Percentiles rank a stretch among this genome's conserved stretches.
phyloP scores from a whole-genome alignment of 2,888 invertebrate genomes.

The Rosalia funebris region DNA sequence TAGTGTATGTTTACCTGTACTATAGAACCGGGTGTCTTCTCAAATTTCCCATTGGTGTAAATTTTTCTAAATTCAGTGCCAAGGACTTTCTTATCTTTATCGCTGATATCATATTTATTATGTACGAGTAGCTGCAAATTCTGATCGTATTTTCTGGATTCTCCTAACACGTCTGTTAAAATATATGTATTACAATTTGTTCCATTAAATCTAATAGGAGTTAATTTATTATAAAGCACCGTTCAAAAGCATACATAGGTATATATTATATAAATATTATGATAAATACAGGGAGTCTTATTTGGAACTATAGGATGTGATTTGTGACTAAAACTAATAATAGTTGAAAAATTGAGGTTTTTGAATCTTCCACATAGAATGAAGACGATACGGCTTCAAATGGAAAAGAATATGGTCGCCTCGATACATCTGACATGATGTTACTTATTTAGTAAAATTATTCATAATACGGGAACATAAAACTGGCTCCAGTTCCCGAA shows the following conservation, averaged over 20 bases:
- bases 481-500: too few species aligned
- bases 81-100: conserved; percentile 4
- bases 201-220: not conserved
- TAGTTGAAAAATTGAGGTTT: too few species aligned
- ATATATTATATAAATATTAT: too few species aligned
- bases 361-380: too few species aligned
- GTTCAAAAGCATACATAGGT: not conserved
- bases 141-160: not conserved
- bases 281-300: too few species aligned
- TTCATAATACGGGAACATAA: too few species aligned
- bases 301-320: too few species aligned
- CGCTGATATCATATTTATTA: conserved; percentile 12
- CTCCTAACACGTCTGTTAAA: not conserved
- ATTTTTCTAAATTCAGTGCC: conserved; percentile 18
- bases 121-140: conserved; percentile 17
- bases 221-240: not conserved
- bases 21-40: conserved; percentile 12
- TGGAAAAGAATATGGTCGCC: too few species aligned
- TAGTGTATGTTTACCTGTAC: conserved; percentile 27
- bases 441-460: too few species aligned
- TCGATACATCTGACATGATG: too few species aligned
- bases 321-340: too few species aligned
- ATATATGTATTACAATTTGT: not conserved
- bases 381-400: too few species aligned
- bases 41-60: conserved; percentile 24